Conservation (phyloP, 2,888 invertebrate species). For the Ochropleura plecta region DNA sequence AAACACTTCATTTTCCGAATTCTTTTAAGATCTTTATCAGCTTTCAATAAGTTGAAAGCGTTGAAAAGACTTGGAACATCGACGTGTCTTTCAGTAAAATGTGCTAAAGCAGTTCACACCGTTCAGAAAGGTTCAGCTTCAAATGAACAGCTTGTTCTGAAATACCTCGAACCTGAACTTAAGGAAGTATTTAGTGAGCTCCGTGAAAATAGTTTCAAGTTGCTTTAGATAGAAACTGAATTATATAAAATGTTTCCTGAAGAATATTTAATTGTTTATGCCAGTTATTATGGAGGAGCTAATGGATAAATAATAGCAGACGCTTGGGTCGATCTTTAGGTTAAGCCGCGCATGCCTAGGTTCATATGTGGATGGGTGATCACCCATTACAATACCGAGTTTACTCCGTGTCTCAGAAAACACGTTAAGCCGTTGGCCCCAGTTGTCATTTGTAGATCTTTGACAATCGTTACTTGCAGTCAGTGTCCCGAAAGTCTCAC, state of each 20-base stretch:
- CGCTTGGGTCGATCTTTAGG: too few species aligned
- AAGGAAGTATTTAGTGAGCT: constrained; percentile 25
- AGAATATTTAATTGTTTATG: neutral
- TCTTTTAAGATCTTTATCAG: constrained; percentile 60
- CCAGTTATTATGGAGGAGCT: neutral
- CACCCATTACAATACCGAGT: too few species aligned
- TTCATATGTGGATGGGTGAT: too few species aligned
- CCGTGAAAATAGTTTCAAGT: constrained; percentile 21
- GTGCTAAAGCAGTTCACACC: constrained; percentile 65
- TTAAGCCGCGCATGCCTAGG: too few species aligned
- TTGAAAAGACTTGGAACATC: constrained; percentile 65
- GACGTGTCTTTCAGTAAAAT: constrained; percentile 63
- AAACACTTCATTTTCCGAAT: constrained; percentile 38
- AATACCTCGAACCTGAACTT: neutral
- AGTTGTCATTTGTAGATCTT: too few species aligned
- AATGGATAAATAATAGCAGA: too few species aligned
- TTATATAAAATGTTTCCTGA: neutral
- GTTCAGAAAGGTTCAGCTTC: constrained; percentile 50
- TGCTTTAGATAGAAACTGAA: neutral
- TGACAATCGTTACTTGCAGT: too few species aligned
- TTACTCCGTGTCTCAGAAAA: too few species aligned
- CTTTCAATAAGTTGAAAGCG: constrained; percentile 66
- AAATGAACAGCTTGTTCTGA: constrained; percentile 51
- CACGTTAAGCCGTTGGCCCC: too few species aligned
- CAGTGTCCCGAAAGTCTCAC: too few species aligned